Evolutionary conservation across 2,888 invertebrate species (phyloP).

Genomic region (Ophion ellenae): DNA sequence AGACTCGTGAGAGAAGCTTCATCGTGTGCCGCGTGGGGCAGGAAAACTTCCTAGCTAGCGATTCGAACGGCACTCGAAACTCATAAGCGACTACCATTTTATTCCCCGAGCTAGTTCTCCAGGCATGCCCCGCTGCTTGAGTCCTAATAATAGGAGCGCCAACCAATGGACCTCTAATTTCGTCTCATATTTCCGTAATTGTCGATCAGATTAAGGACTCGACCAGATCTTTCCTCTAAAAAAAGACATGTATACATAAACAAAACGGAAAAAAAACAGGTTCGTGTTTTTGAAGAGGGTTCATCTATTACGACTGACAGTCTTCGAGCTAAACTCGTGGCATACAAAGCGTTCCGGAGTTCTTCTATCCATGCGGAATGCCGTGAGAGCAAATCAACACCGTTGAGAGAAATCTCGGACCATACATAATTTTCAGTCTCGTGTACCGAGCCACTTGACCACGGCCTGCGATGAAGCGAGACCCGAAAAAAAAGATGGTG

Average conservation of each 20-base stretch:
- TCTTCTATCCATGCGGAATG: conserved; percentile 35
- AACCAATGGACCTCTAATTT: conserved; percentile 57
- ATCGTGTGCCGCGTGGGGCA: conserved; percentile 38
- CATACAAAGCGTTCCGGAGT: conserved; percentile 35
- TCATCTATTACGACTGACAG: conserved; percentile 49
- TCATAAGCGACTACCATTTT: conserved; percentile 60
- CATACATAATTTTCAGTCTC: conserved; percentile 75
- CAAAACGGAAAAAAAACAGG: conserved; percentile 15
- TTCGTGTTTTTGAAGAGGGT: conserved; percentile 29
- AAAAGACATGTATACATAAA: not conserved
- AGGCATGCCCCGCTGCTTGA: conserved; percentile 45
- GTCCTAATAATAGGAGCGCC: conserved; percentile 42
- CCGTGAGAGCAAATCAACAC: conserved; percentile 38
- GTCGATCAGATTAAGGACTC: conserved; percentile 38
- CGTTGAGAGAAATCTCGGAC: conserved; percentile 55
- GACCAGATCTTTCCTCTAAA: conserved; percentile 6
- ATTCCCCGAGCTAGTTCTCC: conserved; percentile 32
- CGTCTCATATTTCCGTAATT: conserved; percentile 47
- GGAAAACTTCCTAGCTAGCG: conserved; percentile 44
- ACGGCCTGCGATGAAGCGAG: conserved; percentile 64
- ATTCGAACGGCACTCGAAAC: conserved; percentile 41
- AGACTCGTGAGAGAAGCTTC: conserved; percentile 69
- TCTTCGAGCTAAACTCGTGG: conserved; percentile 23
- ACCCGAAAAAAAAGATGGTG: conserved; percentile 58
- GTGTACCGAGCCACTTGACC: conserved; percentile 48